These are phyloP conservation scores for Trachymyrmex cornetzi DNA, from an alignment of 1,140 invertebrate genomes.

Conservation along the genomic window DNA sequence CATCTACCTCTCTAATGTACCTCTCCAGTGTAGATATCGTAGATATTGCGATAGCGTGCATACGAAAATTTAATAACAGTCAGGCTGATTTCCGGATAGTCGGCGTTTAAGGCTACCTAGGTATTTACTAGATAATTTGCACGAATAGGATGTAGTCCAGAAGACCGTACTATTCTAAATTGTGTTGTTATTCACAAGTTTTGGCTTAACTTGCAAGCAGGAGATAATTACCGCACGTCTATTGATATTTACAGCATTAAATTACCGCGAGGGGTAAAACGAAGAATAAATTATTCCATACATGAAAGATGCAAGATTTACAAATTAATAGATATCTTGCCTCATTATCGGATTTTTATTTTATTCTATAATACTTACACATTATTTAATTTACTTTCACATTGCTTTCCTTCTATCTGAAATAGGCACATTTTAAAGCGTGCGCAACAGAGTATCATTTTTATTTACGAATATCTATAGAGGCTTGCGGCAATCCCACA, in stretches of 20 bases:
- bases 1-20: slow-evolving; percentile 18
- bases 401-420: background rate
- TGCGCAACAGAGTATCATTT: background rate
- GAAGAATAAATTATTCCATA: background rate
- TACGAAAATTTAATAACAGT: slow-evolving; percentile 73
- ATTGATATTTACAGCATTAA: slow-evolving; percentile 24
- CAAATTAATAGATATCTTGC: background rate
- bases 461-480: slow-evolving; percentile 27
- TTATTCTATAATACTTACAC: background rate
- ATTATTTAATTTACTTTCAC: slow-evolving; percentile 6
- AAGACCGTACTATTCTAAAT: slow-evolving; percentile 52
- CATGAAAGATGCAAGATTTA: background rate
- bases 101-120: slow-evolving; percentile 57
- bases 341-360: background rate
- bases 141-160: slow-evolving; percentile 37
- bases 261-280: background rate
- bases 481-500: background rate
- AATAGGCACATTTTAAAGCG: slow-evolving; percentile 15
- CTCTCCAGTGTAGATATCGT: slow-evolving; percentile 43
- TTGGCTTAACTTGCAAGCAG: slow-evolving; percentile 13
- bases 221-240: slow-evolving; percentile 49
- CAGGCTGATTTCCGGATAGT: slow-evolving; percentile 64
- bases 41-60: slow-evolving; percentile 68
- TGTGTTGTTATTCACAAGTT: slow-evolving; percentile 55
- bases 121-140: slow-evolving; percentile 42